phyloP scores from a whole-genome alignment of 2,113 vertebrate genomes.

The Macaca nemestrina region DNA sequence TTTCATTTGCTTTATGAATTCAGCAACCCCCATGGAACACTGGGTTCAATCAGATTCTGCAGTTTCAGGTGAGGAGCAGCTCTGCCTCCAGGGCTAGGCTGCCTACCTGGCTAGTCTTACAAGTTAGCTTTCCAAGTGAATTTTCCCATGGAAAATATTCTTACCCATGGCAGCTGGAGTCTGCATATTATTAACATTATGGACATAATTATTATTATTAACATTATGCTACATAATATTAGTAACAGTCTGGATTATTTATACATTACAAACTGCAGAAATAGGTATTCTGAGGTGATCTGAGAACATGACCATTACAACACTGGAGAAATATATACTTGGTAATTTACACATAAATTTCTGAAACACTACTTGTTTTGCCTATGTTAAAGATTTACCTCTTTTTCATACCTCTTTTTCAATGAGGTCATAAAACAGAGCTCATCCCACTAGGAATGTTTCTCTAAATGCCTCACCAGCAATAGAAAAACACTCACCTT shows the following conservation, averaged over 20 bases:
- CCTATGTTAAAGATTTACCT: background rate
- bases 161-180: background rate
- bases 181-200: background rate
- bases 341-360: background rate
- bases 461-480: background rate
- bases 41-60: fast-evolving
- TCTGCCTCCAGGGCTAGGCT: no score
- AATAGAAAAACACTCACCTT: background rate
- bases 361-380: background rate
- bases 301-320: background rate
- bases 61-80: background rate
- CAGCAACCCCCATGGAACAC: background rate
- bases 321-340: background rate
- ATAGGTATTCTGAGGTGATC: background rate
- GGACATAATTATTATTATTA: no score
- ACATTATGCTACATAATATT: background rate
- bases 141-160: background rate
- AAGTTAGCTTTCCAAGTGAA: background rate
- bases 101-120: background rate
- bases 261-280: background rate
- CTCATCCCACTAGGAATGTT: background rate
- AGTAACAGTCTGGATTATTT: no score
- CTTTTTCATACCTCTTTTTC: background rate
- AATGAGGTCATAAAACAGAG: background rate
- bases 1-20: background rate